Percentiles rank a stretch among this genome's conserved stretches.
Conservation (phyloP, 2,113 vertebrate genomes). For the Plecturocebus donacophilus region DNA sequence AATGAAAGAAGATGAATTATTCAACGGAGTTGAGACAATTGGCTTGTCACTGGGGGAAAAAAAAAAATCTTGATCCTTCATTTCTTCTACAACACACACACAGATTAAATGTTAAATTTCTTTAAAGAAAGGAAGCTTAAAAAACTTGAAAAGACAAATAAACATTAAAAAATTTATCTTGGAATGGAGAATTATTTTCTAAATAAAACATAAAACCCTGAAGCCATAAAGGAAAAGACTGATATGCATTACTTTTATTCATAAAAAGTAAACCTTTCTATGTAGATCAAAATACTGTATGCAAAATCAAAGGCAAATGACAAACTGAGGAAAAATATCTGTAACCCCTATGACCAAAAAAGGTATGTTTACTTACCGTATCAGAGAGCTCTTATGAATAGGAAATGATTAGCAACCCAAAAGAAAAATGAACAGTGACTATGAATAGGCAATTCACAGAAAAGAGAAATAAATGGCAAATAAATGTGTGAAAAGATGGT, state of each 20-base stretch:
- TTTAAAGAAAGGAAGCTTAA: neutral
- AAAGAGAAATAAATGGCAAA: neutral
- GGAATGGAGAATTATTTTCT: neutral
- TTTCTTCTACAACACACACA: neutral
- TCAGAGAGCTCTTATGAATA: neutral
- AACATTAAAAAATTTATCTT: constrained; percentile 7
- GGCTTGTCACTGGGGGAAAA: neutral
- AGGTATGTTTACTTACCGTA: neutral
- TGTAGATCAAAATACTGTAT: neutral
- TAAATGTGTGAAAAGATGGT: neutral
- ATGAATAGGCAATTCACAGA: neutral
- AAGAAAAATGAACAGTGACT: neutral
- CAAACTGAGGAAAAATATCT: neutral
- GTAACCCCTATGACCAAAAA: constrained; percentile 1
- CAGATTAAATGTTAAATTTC: neutral
- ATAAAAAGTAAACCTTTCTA: constrained; percentile 33
- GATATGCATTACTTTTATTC: neutral
- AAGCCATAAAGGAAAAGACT: neutral
- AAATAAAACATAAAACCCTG: constrained; percentile 21
- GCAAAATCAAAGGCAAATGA: constrained; percentile 38
- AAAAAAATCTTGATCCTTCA: neutral
- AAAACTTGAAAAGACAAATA: neutral
- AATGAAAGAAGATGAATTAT: neutral
- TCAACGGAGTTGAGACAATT: neutral
- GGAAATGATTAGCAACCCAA: neutral